Conservation (phyloP, 1,140 invertebrate genomes). For the Solen grandis region DNA sequence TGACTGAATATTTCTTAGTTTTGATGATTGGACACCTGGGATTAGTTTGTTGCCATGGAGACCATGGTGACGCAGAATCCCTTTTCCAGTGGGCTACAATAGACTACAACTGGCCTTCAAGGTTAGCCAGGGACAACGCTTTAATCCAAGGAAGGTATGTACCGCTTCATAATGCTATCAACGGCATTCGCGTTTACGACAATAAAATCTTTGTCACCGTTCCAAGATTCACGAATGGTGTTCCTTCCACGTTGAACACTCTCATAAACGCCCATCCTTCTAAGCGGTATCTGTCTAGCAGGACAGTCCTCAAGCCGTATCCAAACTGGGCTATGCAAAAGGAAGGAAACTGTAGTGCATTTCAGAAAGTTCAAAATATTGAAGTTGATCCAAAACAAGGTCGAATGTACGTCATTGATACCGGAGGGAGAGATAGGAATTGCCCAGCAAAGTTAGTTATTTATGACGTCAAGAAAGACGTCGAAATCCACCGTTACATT, state of each 20-base stretch:
- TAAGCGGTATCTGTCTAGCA: constrained; percentile 2
- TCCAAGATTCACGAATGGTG: constrained; percentile 57
- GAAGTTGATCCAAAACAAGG: constrained; percentile 65
- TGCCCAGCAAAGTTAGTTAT: constrained; percentile 64
- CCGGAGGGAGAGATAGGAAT: constrained; percentile 32
- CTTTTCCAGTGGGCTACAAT: constrained; percentile 53
- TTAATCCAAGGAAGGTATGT: constrained; percentile 23
- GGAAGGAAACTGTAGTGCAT: constrained; percentile 57
- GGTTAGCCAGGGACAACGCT: constrained; percentile 5
- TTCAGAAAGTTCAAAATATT: constrained; percentile 65
- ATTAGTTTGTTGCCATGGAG: constrained; percentile 16
- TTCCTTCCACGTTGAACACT: constrained; percentile 56
- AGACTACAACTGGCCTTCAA: constrained; percentile 52
- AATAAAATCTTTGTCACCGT: constrained; percentile 61
- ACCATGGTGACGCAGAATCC: constrained; percentile 44
- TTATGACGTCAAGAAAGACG: constrained; percentile 53
- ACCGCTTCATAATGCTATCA: constrained; percentile 47
- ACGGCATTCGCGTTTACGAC: constrained; percentile 55
- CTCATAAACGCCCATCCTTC: constrained; percentile 33
- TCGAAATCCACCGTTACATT: constrained; percentile 43
- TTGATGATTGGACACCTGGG: not conserved
- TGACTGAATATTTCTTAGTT: no score
- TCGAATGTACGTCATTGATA: constrained; percentile 63
- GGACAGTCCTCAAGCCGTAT: constrained; percentile 56
- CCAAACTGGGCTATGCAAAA: constrained; percentile 60